Percentiles rank a stretch among this genome's conserved stretches.
Evolutionary conservation across 2,888 invertebrate genomes (phyloP).

Genomic region (Drosophila dives): DNA sequence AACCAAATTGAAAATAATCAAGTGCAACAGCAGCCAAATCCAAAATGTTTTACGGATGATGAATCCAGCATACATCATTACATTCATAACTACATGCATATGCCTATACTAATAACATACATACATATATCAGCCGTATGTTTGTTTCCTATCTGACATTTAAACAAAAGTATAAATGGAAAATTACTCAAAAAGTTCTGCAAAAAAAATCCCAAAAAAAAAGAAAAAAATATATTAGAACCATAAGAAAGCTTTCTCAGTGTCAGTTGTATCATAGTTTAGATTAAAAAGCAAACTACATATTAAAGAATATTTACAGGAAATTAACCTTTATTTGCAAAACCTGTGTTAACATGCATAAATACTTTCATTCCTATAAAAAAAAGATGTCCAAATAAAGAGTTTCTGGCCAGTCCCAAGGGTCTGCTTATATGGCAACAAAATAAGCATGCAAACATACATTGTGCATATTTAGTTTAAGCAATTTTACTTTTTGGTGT

Average conservation of each 20-base stretch:
- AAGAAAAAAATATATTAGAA: constrained; percentile 17
- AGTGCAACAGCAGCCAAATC: constrained; percentile 30
- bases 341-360: constrained; percentile 20
- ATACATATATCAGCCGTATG: constrained; percentile 29
- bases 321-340: constrained; percentile 49
- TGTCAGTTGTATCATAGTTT: constrained; percentile 75
- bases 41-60: constrained; percentile 21
- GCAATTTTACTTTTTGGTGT: constrained; percentile 66
- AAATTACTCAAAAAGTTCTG: constrained; percentile 17
- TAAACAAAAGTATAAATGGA: constrained; percentile 4
- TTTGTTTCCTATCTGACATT: constrained; percentile 46
- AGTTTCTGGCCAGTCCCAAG: constrained; percentile 16
- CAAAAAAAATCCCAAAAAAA: constrained; percentile 16
- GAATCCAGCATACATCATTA: constrained; percentile 19
- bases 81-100: constrained; percentile 26
- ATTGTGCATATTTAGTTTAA: constrained; percentile 31
- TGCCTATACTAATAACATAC: constrained; percentile 14
- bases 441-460: constrained; percentile 2
- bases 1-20: constrained; percentile 27
- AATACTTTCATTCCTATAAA: constrained; percentile 1
- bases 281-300: constrained; percentile 52
- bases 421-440: constrained; percentile 21
- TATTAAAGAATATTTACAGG: constrained; percentile 30
- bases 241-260: constrained; percentile 60
- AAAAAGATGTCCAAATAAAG: constrained; percentile 17